A percentile compares a stretch with the other conserved stretches of the same genome.
Conservation (phyloP, 2,888 invertebrate genomes). For the Polydrusus cervinus region DNA sequence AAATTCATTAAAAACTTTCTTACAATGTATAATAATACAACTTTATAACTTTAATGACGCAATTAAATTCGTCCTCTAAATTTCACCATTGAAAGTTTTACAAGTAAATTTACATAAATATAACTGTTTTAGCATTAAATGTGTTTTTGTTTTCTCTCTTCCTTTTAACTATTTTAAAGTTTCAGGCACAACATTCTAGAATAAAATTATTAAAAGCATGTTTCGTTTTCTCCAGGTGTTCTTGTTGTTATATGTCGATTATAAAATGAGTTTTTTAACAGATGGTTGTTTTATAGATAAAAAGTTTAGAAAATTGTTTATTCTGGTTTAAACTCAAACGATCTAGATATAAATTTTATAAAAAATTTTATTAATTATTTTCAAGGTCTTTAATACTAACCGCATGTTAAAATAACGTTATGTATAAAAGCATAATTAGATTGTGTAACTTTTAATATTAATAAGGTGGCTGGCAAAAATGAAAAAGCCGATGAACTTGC, state of each 20-base stretch:
- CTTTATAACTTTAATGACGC: not conserved
- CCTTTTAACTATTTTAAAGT: conserved; percentile 12
- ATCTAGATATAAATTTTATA: too few relatives aligned
- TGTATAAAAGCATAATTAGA: too few relatives aligned
- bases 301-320: conserved; percentile 9
- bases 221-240: not conserved
- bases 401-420: too few relatives aligned
- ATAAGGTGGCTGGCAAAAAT: too few relatives aligned
- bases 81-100: not conserved
- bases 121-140: conserved; percentile 24
- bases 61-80: conserved; percentile 6
- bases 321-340: not conserved
- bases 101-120: conserved; percentile 23
- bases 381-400: too few relatives aligned
- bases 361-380: too few relatives aligned
- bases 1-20: conserved; percentile 15
- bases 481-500: too few relatives aligned
- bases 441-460: too few relatives aligned
- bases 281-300: not conserved
- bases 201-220: conserved; percentile 10
- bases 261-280: conserved; percentile 2
- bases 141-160: conserved; percentile 3
- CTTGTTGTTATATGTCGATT: conserved; percentile 20
- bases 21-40: conserved; percentile 1
- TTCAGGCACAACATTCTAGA: not conserved